Evolutionary conservation across 2,888 invertebrate species (phyloP).

Genomic region (Dendrolimus houi): DNA sequence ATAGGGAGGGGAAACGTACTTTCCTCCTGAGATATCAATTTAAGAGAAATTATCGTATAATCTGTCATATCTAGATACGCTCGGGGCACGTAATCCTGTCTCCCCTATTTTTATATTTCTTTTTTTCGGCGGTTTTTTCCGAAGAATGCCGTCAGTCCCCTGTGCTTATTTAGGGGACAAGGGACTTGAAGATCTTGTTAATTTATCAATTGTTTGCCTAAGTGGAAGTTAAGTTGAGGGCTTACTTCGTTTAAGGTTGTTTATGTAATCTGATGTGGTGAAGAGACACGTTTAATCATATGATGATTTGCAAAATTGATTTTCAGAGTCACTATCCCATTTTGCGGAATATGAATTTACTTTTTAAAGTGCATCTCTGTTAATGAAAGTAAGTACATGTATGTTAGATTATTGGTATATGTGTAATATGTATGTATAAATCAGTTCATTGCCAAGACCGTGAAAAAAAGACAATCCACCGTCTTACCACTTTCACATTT

Average conservation of each 20-base stretch:
- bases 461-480: too few relatives aligned
- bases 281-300: background rate
- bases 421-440: too few relatives aligned
- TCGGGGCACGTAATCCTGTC: slow-evolving; percentile 51
- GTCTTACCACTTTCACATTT: too few relatives aligned
- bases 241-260: slow-evolving; percentile 2
- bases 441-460: too few relatives aligned
- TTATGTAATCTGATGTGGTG: background rate
- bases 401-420: too few relatives aligned
- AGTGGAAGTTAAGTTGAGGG: slow-evolving; percentile 36
- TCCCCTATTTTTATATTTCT: slow-evolving; percentile 45
- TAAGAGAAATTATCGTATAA: slow-evolving; percentile 69
- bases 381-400: too few relatives aligned
- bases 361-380: too few relatives aligned
- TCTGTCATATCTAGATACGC: slow-evolving; percentile 70
- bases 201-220: slow-evolving; percentile 58
- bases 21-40: slow-evolving; percentile 71
- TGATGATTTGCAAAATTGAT: too few relatives aligned
- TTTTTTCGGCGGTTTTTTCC: slow-evolving; percentile 20
- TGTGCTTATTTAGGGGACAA: slow-evolving; percentile 27
- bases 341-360: too few relatives aligned
- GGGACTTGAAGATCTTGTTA: slow-evolving; percentile 55
- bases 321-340: too few relatives aligned
- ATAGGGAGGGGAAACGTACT: slow-evolving; percentile 34
- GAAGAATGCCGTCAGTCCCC: slow-evolving; percentile 23